Base-by-base conservation (phyloP, 2,888 invertebrate genomes). In the Tricholauxania praeusta region DNA sequence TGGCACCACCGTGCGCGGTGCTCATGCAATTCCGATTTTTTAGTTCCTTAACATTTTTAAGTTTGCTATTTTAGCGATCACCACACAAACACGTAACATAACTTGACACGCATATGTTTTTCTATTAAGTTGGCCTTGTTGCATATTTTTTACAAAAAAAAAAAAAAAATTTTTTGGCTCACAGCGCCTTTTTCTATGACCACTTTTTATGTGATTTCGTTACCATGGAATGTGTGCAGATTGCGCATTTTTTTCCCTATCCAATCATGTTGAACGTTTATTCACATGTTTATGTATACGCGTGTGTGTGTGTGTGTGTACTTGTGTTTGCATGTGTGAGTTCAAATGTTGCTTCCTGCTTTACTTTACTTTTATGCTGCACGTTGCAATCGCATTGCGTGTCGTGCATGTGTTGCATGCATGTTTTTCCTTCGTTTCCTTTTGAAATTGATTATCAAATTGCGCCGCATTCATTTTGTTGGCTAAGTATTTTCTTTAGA, bases 171-270 rank as follows among this genome's bases (percentile, higher is more conserved):
- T 28, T 47, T 64, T 49, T 22, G 51, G 64, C 51, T 51, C 22
- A 10, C 64, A 22, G 64, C 51, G n/a, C 17, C 51, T 17, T 51
- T 57, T 64, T 64, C 49, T 64, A 49, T 49, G 64, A 51, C 49
- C 64, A n/a, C 19, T 48, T 51, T 51, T 64, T 22, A 28, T 28
- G 63, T 15, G 48, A 48, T 48, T 48, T 63, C 63, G 48, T 14
- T 47, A 19, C 48, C 64, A 51, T 28, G 17, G 49, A 63, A 63
- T 63, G 32, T 60, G 47, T 48, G 14, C 15, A 14, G 51, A 28
- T 64, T 64, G 48, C 28, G 6, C 5, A 14, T 8, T n/a, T n/a
- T 48, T 15, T n/a, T 19, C 14, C 57, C n/a, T 1, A 28, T 57
- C 57, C 17, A 48, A 39, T 22, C 60, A 15, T 28, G n/a, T 17